These are phyloP conservation scores for Microhierax caerulescens DNA, from an alignment of 2,797 vertebrate genomes.

Conservation along the genomic window DNA sequence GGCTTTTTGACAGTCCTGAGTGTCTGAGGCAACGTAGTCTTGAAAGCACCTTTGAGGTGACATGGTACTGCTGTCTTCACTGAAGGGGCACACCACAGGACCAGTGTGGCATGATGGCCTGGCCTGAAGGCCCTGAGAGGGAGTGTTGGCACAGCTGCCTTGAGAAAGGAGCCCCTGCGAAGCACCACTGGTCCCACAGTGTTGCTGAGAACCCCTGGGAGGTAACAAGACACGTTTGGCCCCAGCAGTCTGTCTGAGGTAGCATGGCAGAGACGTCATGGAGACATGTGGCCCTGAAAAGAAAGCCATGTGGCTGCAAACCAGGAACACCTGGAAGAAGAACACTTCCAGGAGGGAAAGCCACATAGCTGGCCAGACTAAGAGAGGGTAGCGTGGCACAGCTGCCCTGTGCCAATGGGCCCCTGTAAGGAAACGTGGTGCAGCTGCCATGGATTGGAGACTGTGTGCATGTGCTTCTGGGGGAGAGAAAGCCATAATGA, in stretches of 20 bases:
- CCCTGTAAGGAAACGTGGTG: not conserved
- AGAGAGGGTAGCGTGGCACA: not conserved
- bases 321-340: not conserved
- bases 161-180: not conserved
- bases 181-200: fast-evolving
- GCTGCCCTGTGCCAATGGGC: not conserved
- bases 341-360: not conserved
- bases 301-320: not conserved
- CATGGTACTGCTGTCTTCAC: not conserved
- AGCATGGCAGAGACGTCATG: fast-evolving
- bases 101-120: not conserved
- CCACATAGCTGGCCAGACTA: not conserved
- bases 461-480: not conserved
- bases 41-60: not conserved
- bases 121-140: not conserved
- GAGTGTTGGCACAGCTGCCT: not conserved
- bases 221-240: fast-evolving
- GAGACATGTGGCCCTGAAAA: not conserved
- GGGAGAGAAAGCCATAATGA: not conserved
- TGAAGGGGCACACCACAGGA: not conserved
- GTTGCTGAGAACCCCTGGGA: not conserved
- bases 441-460: not conserved
- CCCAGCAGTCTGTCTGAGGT: not conserved
- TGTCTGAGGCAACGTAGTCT: not conserved
- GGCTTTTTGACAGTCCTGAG: not conserved